Evolutionary conservation across 2,113 vertebrate genomes (phyloP), one percentile per base, ranked within the genome.

Genomic region (Sminthopsis crassicaudata): DNA sequence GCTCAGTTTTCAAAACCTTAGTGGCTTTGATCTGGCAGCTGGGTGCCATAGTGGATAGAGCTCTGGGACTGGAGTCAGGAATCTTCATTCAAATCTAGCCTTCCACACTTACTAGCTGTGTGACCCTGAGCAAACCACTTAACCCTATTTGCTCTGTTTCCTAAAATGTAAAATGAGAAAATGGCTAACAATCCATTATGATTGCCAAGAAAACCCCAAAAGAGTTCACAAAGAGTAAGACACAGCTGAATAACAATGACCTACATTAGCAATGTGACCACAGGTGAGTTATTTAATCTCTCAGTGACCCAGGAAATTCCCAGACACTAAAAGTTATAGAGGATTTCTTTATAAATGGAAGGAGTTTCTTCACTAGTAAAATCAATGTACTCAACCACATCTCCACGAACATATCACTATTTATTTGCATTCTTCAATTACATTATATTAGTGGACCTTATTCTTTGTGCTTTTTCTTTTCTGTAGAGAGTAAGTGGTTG

Each of bases 401-500:
- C 14, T 76, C n/a, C 16, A 42, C 19, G 42, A 1, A 42, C 67
- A 42, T 19, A 76, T 42, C n/a, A 84, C n/a, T 57, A 84, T 0
- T 1, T 24, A 42, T 90, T 93, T 93, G 76, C 88, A 92, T 92
- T 93, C 94, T 93, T 94, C 46, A 9, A 14, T 90, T 55, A 46
- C 1, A 53, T 30, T 89, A 50, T 90, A 90, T 76, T 52, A 89
- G 0, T 48, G 67, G 91, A 53, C 11, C 36, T 94, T 93, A 46
- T 53, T 57, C 90, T 93, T 27, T 53, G 2, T 50, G 23, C 46
- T 48, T 76, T 42, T 84, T 19, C 67, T 92, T 60, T 90, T 42
- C 50, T 89, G 46, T 14, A 91, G 23, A 27, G 92, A 91, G 90
- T 1, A 84, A 97, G 10, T 22, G 89, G 4, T 36, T 84, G 53